Percentiles rank a stretch among this genome's conserved stretches.
Evolutionary conservation across 2,797 vertebrate genomes (phyloP).

Genomic region (Denticeps clupeoides): DNA sequence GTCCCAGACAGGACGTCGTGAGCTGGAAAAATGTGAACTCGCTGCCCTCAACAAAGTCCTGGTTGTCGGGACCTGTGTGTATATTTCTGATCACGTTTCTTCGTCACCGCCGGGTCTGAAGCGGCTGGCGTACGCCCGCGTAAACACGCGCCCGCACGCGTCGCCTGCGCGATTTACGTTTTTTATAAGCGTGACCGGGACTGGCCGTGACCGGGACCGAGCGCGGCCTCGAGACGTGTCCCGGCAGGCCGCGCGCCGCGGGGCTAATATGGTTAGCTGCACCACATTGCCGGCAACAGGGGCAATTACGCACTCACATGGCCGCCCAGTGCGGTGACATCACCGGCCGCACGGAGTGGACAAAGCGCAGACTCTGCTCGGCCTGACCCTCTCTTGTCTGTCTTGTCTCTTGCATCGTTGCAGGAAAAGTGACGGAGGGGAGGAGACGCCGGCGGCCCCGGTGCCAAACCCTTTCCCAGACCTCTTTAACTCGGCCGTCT

Average conservation of each 20-base stretch:
- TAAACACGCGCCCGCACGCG: too few species aligned
- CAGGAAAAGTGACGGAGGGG: slow-evolving; percentile 55
- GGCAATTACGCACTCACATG: slow-evolving; percentile 17
- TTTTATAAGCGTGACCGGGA: neutral
- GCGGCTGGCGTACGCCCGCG: too few species aligned
- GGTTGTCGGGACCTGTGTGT: too few species aligned
- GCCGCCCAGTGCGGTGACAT: slow-evolving; percentile 30
- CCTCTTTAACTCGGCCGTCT: slow-evolving; percentile 63
- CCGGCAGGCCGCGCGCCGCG: neutral
- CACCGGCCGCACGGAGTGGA: too few species aligned
- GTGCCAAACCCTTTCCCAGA: slow-evolving; percentile 79
- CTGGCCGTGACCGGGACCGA: neutral
- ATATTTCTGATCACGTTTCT: too few species aligned
- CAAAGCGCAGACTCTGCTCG: neutral
- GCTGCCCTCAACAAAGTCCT: too few species aligned
- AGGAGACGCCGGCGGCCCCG: slow-evolving; percentile 55
- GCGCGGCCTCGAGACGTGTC: neutral
- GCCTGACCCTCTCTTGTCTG: neutral
- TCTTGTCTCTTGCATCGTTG: too few species aligned
- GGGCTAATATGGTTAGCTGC: slow-evolving; percentile 1
- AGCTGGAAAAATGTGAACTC: too few species aligned
- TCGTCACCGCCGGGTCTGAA: too few species aligned
- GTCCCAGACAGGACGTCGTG: too few species aligned
- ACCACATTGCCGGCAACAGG: neutral
- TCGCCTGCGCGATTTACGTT: too few species aligned